Conservation (phyloP, 2,797 vertebrate species). For the Manis crassicaudata region DNA sequence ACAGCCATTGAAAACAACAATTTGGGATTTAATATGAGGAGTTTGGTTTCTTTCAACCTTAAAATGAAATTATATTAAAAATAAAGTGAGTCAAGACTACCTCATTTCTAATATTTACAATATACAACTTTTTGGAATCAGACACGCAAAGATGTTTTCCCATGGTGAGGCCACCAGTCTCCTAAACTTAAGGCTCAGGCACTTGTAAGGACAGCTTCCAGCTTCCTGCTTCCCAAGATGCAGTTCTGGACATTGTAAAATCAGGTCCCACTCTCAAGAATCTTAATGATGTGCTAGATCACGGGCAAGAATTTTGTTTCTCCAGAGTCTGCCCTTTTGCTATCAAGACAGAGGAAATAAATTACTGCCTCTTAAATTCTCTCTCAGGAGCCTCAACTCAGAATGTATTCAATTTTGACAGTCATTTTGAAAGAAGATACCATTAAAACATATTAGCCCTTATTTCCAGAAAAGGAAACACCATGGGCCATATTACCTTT, state of each 20-base stretch:
- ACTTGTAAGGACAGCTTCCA: no score
- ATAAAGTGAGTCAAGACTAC: background rate
- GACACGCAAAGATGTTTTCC: background rate
- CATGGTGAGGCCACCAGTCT: background rate
- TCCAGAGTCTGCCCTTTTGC: background rate
- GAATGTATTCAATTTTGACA: background rate
- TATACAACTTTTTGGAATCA: no score
- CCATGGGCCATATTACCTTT: no score
- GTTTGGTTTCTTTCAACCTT: background rate
- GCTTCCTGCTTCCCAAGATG: background rate
- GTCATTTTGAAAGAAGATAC: background rate
- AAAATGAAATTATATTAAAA: background rate
- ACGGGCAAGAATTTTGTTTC: background rate
- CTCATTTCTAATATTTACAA: background rate
- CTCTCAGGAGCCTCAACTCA: background rate
- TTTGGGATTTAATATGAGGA: background rate
- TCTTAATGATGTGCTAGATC: fast-evolving
- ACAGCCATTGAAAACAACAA: background rate
- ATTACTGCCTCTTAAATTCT: background rate
- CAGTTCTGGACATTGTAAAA: fast-evolving
- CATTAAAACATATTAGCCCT: background rate
- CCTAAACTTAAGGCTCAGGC: background rate
- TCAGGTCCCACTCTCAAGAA: background rate
- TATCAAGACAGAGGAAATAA: background rate
- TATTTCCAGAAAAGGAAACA: background rate